These are phyloP conservation scores for Trematomus bernacchii DNA, from an alignment of 2,797 vertebrate genomes.

Conservation along the genomic window DNA sequence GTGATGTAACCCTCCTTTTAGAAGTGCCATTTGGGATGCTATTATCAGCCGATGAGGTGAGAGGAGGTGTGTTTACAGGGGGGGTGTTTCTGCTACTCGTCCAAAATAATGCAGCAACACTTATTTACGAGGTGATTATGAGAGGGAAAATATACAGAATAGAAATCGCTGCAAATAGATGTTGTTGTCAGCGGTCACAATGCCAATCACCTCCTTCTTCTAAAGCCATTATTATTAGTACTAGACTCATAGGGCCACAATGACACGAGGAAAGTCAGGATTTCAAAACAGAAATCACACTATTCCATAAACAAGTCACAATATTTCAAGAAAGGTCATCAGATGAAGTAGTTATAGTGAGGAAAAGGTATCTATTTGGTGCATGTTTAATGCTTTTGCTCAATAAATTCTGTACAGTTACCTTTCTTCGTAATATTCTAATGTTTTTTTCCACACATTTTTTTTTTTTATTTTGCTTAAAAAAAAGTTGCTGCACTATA, in stretches of 20 bases:
- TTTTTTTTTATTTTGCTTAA: no score
- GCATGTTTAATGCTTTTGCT: neutral
- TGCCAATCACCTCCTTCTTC: neutral
- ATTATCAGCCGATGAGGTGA: constrained; percentile 41
- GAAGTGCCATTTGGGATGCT: constrained; percentile 21
- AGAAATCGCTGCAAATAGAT: constrained; percentile 29
- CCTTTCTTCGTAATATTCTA: neutral
- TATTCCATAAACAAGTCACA: neutral
- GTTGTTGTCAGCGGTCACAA: neutral
- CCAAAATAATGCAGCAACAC: constrained; percentile 20
- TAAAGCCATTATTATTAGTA: neutral
- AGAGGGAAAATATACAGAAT: neutral
- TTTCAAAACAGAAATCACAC: no score
- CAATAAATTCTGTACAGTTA: neutral
- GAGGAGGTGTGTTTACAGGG: neutral
- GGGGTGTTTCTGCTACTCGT: constrained; percentile 27
- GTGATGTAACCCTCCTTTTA: constrained; percentile 50
- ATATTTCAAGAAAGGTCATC: neutral
- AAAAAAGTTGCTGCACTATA: neutral
- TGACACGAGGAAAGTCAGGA: neutral
- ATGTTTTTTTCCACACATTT: neutral
- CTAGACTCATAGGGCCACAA: neutral
- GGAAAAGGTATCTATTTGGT: neutral
- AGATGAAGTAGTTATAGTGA: neutral
- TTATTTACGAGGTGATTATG: neutral